These are phyloP conservation scores for Porites lutea DNA, from an alignment of 64 coral and sea anemone species.

Conservation along the genomic window DNA sequence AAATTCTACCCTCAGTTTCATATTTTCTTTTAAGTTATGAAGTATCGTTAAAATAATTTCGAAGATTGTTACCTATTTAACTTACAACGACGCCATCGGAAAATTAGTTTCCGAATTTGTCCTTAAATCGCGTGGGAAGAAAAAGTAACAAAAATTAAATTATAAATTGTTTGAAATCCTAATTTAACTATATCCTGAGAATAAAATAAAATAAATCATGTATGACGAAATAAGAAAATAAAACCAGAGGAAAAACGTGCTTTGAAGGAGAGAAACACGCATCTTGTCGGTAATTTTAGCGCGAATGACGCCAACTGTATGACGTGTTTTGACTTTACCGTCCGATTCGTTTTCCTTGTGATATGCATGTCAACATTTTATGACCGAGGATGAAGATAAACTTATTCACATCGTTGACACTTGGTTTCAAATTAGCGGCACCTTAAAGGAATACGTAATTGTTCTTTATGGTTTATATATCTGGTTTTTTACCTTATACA, in stretches of 20 bases:
- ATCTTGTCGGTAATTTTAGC: not conserved
- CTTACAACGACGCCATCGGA: not conserved
- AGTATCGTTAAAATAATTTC: no score
- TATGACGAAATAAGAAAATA: not conserved
- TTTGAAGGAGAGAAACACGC: not conserved
- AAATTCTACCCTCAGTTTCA: no score
- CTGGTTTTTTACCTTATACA: not conserved
- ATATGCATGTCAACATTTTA: not conserved
- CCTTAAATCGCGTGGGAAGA: constrained; percentile 4
- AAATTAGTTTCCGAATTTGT: constrained; percentile 1
- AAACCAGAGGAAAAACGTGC: not conserved
- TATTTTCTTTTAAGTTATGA: no score
- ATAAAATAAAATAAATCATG: not conserved
- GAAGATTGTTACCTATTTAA: no score
- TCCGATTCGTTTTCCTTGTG: not conserved
- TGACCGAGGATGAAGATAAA: not conserved
- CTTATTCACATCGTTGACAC: not conserved
- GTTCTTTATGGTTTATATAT: not conserved
- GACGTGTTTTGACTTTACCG: not conserved
- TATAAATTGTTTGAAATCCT: constrained; percentile 15
- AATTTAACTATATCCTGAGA: constrained; percentile 37
- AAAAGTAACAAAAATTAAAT: constrained; percentile 10
- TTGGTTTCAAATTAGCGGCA: not conserved
- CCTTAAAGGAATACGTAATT: constrained; percentile 9
- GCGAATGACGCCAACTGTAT: not conserved